Evolutionary conservation across 2,113 vertebrate genomes (phyloP).

Genomic region (Daubentonia madagascariensis): DNA sequence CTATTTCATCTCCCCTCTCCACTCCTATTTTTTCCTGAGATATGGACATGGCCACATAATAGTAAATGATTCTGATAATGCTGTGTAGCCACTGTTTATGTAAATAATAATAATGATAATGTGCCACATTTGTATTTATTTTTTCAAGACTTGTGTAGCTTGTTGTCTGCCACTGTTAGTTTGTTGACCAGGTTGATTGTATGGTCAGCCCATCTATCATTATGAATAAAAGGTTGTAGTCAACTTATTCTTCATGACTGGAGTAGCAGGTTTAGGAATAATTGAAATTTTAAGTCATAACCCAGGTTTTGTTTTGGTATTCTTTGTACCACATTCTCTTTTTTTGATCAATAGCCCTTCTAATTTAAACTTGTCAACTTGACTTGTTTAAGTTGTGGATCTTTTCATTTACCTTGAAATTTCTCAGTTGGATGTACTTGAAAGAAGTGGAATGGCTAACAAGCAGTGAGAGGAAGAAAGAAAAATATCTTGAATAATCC

Average conservation of each 20-base stretch:
- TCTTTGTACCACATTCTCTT: not conserved
- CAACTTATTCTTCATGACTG: not conserved
- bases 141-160: not conserved
- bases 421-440: slow-evolving; percentile 12
- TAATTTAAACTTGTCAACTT: not conserved
- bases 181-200: not conserved
- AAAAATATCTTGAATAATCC: slow-evolving; percentile 54
- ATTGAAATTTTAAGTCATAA: not conserved
- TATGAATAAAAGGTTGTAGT: not conserved
- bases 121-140: not conserved
- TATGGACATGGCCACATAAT: not conserved
- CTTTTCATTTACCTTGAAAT: slow-evolving; percentile 4
- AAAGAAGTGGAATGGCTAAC: slow-evolving; percentile 25
- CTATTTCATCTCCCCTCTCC: not conserved
- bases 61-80: not conserved
- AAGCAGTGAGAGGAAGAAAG: slow-evolving; percentile 7
- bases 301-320: not conserved
- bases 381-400: not conserved
- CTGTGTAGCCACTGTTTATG: not conserved
- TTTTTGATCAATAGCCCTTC: not conserved
- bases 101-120: not conserved
- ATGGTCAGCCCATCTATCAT: not conserved
- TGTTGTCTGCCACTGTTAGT: not conserved
- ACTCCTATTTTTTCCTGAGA: not conserved
- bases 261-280: not conserved